A percentile compares a stretch with the other conserved stretches of the same genome.
Evolutionary conservation across 2,113 vertebrate species (phyloP).

Genomic region (Saiga tatarica): DNA sequence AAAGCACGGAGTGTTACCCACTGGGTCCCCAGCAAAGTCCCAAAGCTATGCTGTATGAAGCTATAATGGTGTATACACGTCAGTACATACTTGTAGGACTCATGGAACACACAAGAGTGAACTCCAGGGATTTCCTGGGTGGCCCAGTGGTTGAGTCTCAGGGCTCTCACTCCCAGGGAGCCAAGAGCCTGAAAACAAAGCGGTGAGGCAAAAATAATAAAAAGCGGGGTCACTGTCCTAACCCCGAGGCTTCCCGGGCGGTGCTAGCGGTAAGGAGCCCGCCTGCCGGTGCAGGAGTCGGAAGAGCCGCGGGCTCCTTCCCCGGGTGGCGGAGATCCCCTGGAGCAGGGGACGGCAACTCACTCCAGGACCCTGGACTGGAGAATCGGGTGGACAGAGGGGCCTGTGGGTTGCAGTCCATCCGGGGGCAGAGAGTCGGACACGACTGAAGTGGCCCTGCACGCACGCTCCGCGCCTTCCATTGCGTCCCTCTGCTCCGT

Average conservation of each 20-base stretch:
- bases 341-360: background rate
- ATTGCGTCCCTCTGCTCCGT: background rate
- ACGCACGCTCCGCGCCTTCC: background rate
- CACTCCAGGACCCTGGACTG: background rate
- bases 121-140: background rate
- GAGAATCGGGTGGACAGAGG: background rate
- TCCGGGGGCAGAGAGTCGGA: accelerated
- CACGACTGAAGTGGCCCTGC: background rate
- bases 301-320: background rate
- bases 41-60: background rate
- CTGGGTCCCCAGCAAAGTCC: background rate
- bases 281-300: background rate
- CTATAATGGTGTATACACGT: background rate
- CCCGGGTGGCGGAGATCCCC: background rate
- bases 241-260: background rate
- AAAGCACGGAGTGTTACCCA: background rate
- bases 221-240: background rate
- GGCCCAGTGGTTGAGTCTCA: background rate
- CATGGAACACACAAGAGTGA: background rate
- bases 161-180: background rate
- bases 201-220: background rate
- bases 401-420: background rate
- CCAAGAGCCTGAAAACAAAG: background rate
- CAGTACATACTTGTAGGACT: background rate
- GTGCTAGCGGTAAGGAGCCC: background rate